Evolutionary conservation across 2,797 vertebrate species (phyloP), one percentile per base, ranked within the genome.

Genomic region (Chromis chromis): DNA sequence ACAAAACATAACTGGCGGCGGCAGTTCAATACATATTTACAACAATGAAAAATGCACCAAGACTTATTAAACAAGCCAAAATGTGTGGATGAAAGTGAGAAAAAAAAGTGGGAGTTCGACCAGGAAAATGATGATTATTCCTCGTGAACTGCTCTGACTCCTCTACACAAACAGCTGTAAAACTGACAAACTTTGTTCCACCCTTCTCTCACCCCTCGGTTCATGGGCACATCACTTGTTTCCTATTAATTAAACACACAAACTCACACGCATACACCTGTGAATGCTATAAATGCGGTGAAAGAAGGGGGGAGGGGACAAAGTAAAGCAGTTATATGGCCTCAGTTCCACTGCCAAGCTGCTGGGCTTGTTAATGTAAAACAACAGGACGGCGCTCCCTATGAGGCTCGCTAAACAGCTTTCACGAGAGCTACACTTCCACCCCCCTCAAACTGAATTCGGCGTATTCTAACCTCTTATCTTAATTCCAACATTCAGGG

Each of bases 11-110:
- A 85, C 69, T 73, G 85, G 84, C 81, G 89, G 82, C 86, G 86
- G 79, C 77, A 84, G 74, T 87, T 88, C 86, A 80, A 76, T 69
- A 81, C 86, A 87, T 93, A 93, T 93, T 93, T 93, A 93, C 90
- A 93, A 88, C 84, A 76, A 78, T 70, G 25, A 64, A 54, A 86
- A 86, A 86, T 1, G 70, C 78, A 85, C 82, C 66, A 49, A 65
- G 70, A 84, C 53, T 31, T 62, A 74, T 78, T 73, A 66, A 81
- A 83, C 57, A 50, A 79, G 67, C 56, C 61, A 19, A 31, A 83
- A 74, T n/a, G 61, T 42, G 55, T 58, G 36, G 46, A 78, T 63
- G 76, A 50, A 78, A 77, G 65, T 31, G 65, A 78, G 65, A n/a
- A 39, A 39, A 28, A 48, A 21, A 27, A 36, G 31, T 4, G 28